These are phyloP conservation scores for Labeo catla DNA, from an alignment of 2,113 vertebrate species.

Conservation along the genomic window DNA sequence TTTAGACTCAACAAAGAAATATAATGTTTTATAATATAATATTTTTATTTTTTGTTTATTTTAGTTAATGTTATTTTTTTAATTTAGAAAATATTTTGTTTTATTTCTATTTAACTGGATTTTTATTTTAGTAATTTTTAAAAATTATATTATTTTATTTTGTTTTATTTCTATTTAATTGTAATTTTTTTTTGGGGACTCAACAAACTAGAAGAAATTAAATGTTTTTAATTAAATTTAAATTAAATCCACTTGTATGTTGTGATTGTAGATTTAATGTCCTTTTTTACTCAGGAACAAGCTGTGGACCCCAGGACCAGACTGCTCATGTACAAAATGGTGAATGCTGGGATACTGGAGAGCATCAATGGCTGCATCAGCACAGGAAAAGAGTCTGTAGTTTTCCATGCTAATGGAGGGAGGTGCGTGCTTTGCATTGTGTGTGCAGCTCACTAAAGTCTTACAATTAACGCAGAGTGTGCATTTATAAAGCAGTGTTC, in stretches of 20 bases:
- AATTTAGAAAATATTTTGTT: too few species aligned
- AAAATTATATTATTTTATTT: too few species aligned
- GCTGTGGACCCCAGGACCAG: constrained; percentile 96
- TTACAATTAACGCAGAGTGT: not conserved
- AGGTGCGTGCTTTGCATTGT: constrained; percentile 74
- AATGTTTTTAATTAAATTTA: too few species aligned
- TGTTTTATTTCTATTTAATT: too few species aligned
- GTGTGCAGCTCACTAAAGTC: not conserved
- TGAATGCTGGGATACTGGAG: constrained; percentile 90
- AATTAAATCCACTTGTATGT: not conserved
- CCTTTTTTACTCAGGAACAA: constrained; percentile 83
- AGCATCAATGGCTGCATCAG: constrained; percentile 96
- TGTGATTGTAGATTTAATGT: not conserved
- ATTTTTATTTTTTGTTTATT: too few species aligned
- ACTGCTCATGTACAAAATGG: constrained; percentile 96
- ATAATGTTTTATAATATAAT: too few species aligned
- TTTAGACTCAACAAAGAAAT: too few species aligned
- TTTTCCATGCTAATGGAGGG: constrained; percentile 95
- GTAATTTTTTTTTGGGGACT: not conserved
- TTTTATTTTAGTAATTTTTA: too few species aligned
- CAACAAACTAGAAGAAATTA: not conserved
- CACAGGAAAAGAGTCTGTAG: constrained; percentile 96
- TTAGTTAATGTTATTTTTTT: too few species aligned
- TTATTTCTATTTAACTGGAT: too few species aligned
- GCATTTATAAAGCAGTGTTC: not conserved